phyloP scores from a whole-genome alignment of 2,797 vertebrate species.

The Melanotaenia trifasciata region DNA sequence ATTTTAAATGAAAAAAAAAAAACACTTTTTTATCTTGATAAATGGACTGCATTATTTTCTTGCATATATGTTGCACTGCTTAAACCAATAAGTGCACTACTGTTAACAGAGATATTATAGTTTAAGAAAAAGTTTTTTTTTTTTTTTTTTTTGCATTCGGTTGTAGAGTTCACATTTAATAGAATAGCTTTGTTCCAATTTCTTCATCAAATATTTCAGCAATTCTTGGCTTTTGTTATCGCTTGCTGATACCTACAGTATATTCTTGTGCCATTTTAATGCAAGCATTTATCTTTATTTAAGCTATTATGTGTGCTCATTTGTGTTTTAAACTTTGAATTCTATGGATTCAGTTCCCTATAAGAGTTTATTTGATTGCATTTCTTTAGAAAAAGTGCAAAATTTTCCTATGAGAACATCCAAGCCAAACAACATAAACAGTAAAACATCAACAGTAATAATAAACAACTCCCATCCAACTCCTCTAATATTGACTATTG shows the following conservation, averaged over 20 bases:
- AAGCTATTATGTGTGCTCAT: slow-evolving; percentile 79
- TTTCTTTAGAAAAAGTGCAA: slow-evolving; percentile 75
- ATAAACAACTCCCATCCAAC: slow-evolving; percentile 64
- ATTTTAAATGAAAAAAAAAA: slow-evolving; percentile 78
- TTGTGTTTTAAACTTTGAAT: slow-evolving; percentile 70
- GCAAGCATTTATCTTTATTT: slow-evolving; percentile 79
- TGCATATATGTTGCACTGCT: slow-evolving; percentile 90
- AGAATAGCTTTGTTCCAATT: slow-evolving; percentile 80
- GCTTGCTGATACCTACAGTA: slow-evolving; percentile 80
- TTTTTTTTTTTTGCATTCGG: slow-evolving; percentile 77
- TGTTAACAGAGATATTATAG: slow-evolving; percentile 88
- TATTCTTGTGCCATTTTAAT: slow-evolving; percentile 81
- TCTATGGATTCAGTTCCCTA: slow-evolving; percentile 72
- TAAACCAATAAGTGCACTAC: slow-evolving; percentile 91
- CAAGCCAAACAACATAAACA: slow-evolving; percentile 81
- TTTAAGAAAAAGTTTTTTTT: slow-evolving; percentile 81
- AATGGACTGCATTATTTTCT: slow-evolving; percentile 89
- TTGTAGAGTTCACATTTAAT: slow-evolving; percentile 83
- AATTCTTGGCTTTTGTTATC: slow-evolving; percentile 83
- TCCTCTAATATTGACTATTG: slow-evolving; percentile 62
- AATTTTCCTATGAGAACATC: slow-evolving; percentile 75
- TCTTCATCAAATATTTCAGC: slow-evolving; percentile 77
- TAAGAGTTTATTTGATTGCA: slow-evolving; percentile 70
- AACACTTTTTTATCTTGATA: slow-evolving; percentile 78
- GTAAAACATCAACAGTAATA: slow-evolving; percentile 71